phyloP scores from a whole-genome alignment of 2,888 invertebrate genomes.

The Caradrina clavipalpis region DNA sequence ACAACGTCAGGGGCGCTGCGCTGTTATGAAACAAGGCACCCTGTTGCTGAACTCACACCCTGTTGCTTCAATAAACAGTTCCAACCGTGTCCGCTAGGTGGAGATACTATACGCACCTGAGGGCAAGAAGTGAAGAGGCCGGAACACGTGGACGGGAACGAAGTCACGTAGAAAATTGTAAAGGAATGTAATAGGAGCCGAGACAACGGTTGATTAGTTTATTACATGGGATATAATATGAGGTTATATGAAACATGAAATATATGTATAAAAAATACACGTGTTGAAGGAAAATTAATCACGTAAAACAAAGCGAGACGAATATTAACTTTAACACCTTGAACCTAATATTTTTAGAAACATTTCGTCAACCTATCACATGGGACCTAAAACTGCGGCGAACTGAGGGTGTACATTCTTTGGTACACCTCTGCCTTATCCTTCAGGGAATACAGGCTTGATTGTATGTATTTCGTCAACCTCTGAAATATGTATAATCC shows the following conservation, averaged over 20 bases:
- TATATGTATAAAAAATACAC: conserved; percentile 7
- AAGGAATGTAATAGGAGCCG: conserved; percentile 39
- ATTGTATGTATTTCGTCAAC: not conserved
- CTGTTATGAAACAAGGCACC: conserved; percentile 3
- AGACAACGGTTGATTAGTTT: conserved; percentile 50
- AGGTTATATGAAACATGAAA: conserved; percentile 6
- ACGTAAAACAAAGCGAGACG: not conserved
- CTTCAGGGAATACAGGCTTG: too few relatives aligned
- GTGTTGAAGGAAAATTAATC: conserved; percentile 4
- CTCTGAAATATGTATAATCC: too few relatives aligned
- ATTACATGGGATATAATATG: conserved; percentile 13
- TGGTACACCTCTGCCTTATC: too few relatives aligned
- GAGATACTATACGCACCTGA: not conserved
- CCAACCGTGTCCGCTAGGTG: conserved; percentile 46
- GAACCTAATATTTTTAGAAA: not conserved
- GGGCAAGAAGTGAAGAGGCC: not conserved
- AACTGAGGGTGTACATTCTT: too few relatives aligned
- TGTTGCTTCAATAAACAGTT: conserved; percentile 39
- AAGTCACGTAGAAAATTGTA: conserved; percentile 55
- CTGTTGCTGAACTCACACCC: conserved; percentile 15
- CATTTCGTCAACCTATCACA: not conserved
- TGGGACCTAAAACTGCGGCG: too few relatives aligned
- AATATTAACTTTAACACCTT: not conserved
- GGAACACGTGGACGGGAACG: conserved; percentile 40
- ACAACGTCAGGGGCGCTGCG: conserved; percentile 5